A percentile compares a stretch with the other conserved stretches of the same genome.
These are phyloP conservation scores for Drosophila borealis DNA, from an alignment of 2,888 invertebrate genomes.

Conservation along the genomic window DNA sequence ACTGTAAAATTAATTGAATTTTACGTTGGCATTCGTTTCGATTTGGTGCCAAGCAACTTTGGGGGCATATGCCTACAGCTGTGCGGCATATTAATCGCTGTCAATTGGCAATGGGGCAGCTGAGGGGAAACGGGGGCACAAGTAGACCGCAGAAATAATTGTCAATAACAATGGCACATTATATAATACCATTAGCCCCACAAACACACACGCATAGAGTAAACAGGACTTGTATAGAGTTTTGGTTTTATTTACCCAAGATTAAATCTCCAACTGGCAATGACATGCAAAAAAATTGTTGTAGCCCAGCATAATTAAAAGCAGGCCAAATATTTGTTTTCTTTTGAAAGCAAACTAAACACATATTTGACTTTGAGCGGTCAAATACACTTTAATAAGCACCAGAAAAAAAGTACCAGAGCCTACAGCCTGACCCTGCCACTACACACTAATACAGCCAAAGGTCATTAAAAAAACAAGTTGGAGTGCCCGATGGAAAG, in stretches of 20 bases:
- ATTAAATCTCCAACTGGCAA: constrained; percentile 22
- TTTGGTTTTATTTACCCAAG: constrained; percentile 10
- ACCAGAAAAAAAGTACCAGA: not conserved
- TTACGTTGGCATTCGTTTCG: constrained; percentile 2
- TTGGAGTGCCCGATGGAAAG: not conserved
- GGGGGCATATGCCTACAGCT: not conserved
- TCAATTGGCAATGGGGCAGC: not conserved
- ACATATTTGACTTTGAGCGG: constrained; percentile 36
- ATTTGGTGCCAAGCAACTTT: not conserved
- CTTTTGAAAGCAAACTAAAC: not conserved
- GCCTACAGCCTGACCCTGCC: too few species aligned
- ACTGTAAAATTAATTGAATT: constrained; percentile 48
- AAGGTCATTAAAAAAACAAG: not conserved
- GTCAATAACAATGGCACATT: constrained; percentile 27
- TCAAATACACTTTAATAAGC: constrained; percentile 18
- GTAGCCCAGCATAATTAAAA: constrained; percentile 18
- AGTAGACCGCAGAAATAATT: constrained; percentile 14
- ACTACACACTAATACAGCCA: not conserved
- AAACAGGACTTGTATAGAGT: not conserved
- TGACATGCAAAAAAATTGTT: constrained; percentile 15
- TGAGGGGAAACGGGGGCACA: not conserved
- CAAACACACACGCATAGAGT: not conserved
- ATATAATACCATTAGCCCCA: not conserved
- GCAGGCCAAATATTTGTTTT: not conserved
- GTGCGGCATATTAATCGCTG: constrained; percentile 15